Percentiles rank a stretch among this genome's conserved stretches.
phyloP scores from a whole-genome alignment of 2,888 invertebrate species.

The Apantesis nais region DNA sequence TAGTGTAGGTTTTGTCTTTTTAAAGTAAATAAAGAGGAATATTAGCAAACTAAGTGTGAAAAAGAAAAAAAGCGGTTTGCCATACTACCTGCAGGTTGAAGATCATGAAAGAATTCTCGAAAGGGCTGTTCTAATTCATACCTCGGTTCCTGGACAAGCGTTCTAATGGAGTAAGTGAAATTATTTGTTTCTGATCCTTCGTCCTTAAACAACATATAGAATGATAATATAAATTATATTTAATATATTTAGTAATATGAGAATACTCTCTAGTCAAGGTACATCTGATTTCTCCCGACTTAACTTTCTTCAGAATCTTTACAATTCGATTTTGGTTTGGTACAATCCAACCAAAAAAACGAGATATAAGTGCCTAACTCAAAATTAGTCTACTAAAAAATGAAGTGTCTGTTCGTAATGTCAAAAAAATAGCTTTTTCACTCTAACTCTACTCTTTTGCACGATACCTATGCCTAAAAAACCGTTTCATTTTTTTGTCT shows the following conservation, averaged over 20 bases:
- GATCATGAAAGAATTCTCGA: neutral
- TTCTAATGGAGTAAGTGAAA: conserved; percentile 9
- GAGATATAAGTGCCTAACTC: too few relatives aligned
- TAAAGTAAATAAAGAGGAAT: neutral
- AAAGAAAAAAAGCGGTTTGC: neutral
- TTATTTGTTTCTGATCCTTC: conserved; percentile 9
- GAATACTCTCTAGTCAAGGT: neutral
- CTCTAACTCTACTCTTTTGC: too few relatives aligned
- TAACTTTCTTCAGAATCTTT: neutral
- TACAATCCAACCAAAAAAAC: too few relatives aligned
- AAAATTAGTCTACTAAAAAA: too few relatives aligned
- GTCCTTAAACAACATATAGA: conserved; percentile 2
- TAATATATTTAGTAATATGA: neutral
- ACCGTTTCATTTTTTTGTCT: neutral
- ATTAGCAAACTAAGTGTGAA: neutral
- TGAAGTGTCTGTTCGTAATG: too few relatives aligned
- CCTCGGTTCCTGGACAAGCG: neutral
- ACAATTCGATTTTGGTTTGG: too few relatives aligned
- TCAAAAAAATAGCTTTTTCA: too few relatives aligned
- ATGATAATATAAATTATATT: neutral
- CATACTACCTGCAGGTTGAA: neutral
- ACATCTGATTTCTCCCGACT: neutral
- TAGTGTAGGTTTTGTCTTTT: too few relatives aligned
- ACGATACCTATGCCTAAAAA: too few relatives aligned
- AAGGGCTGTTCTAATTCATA: neutral